Evolutionary conservation across 92 coral and sea anemone genomes (phyloP).

Genomic region (Pocillopora grandis): DNA sequence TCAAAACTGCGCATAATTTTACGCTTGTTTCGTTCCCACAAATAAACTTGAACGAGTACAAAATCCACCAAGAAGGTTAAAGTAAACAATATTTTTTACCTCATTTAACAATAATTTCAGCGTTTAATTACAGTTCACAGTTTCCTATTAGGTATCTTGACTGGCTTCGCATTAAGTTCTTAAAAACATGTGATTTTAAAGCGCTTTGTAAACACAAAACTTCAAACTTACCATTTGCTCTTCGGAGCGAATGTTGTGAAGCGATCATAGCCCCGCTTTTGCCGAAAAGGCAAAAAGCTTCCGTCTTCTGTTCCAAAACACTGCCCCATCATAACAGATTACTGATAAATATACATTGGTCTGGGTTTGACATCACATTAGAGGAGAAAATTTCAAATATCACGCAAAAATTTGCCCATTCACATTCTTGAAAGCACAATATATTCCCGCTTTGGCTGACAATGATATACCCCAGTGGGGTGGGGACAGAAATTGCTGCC

Average conservation of each 20-base stretch:
- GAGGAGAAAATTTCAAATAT: slow-evolving; percentile 6
- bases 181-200: background rate
- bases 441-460: slow-evolving; percentile 15
- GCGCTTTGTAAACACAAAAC: background rate
- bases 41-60: background rate
- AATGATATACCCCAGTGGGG: slow-evolving; percentile 8
- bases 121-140: background rate
- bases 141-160: background rate
- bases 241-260: slow-evolving; percentile 96
- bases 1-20: too few relatives aligned
- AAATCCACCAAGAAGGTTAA: background rate
- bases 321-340: slow-evolving; percentile 83
- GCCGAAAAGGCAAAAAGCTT: slow-evolving; percentile 85
- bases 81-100: background rate
- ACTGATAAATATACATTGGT: background rate
- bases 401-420: background rate
- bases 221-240: slow-evolving; percentile 66
- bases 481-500: background rate
- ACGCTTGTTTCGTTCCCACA: too few relatives aligned
- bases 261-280: slow-evolving; percentile 95
- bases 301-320: slow-evolving; percentile 97
- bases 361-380: slow-evolving; percentile 1
- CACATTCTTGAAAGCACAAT: background rate
- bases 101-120: background rate
- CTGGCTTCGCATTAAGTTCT: background rate